Base-by-base conservation (phyloP, 2,113 vertebrate genomes). In the Nicator chloris region DNA sequence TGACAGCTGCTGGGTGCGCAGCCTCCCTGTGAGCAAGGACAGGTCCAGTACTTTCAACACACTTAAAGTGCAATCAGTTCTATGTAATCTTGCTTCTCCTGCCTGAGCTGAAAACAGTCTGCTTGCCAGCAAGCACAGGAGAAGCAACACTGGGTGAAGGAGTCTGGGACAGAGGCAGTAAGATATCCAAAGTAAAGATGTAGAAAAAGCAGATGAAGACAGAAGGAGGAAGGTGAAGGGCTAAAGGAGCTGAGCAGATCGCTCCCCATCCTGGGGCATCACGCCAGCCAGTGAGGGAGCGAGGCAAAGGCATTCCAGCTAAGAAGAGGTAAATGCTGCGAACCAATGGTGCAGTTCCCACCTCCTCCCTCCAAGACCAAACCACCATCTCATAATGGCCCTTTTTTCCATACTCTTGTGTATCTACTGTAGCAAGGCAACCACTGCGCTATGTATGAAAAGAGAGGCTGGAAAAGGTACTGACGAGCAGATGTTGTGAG, bases 211-310 rank as follows among this genome's bases (percentile, higher is more conserved):
- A 42, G 26, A 54, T 0, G 20, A 63, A 70, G 42, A 85, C 85
- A 91, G 13, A n/a, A 68, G 11, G 24, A 70, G 17, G 60, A 79
- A 35, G 19, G 28, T 40, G 80, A 91, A 63, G 37, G 53, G 14
- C 44, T 65, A 45, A 82, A 87, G n/a, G 18, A 72, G 49, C 17
- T 84, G 49, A 90, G 45, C 24, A 93, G 45, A 85, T n/a, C 0
- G 1, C 28, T 82, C 44, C 21, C 37, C 6, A 13, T 82, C 35
- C 60, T 64, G 63, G 21, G 56, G 53, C 51, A 82, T 26, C 60
- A 39, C 0, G 0, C 39, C 27, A 82, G 4, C 18, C 28, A n/a
- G 47, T 11, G 35, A 82, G 47, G 53, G 57, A 35, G 3, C 0
- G 0, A 54, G 42, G 20, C 10, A 81, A 54, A 68, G 44, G 18